Conservation (phyloP, 2,888 invertebrate species). For the Zaprionus obscuricornis region DNA sequence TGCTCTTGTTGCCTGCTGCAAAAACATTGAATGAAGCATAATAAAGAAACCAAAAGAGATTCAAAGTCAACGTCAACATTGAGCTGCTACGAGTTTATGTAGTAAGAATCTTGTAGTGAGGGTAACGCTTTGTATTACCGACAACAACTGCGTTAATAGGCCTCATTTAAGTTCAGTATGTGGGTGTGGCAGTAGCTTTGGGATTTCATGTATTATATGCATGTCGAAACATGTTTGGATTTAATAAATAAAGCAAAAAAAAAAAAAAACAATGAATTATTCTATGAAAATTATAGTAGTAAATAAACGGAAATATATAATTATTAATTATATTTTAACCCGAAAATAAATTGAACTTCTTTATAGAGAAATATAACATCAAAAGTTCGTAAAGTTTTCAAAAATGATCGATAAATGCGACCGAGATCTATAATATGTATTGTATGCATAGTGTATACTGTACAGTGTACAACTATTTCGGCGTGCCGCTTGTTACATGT, state of each 20-base stretch:
- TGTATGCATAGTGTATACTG: neutral
- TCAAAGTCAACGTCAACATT: too few species aligned
- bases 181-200: slow-evolving; percentile 1
- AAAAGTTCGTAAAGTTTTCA: too few species aligned
- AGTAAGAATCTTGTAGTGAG: slow-evolving; percentile 2
- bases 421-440: too few species aligned
- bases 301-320: too few species aligned
- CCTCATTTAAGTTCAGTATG: slow-evolving; percentile 64
- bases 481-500: slow-evolving; percentile 47
- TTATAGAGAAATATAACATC: too few species aligned
- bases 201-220: slow-evolving; percentile 4
- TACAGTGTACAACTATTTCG: slow-evolving; percentile 4
- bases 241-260: too few species aligned
- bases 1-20: slow-evolving; percentile 22
- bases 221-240: too few species aligned
- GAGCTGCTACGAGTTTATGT: slow-evolving; percentile 7
- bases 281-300: too few species aligned
- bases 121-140: slow-evolving; percentile 50
- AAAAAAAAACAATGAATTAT: too few species aligned
- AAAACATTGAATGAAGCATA: slow-evolving; percentile 2
- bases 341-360: too few species aligned
- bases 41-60: neutral
- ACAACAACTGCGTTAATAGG: slow-evolving; percentile 64
- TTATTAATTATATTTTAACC: too few species aligned
- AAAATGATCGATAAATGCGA: too few species aligned